These are phyloP conservation scores for Serranus cabrilla DNA, from an alignment of 2,797 vertebrate genomes.

Conservation along the genomic window DNA sequence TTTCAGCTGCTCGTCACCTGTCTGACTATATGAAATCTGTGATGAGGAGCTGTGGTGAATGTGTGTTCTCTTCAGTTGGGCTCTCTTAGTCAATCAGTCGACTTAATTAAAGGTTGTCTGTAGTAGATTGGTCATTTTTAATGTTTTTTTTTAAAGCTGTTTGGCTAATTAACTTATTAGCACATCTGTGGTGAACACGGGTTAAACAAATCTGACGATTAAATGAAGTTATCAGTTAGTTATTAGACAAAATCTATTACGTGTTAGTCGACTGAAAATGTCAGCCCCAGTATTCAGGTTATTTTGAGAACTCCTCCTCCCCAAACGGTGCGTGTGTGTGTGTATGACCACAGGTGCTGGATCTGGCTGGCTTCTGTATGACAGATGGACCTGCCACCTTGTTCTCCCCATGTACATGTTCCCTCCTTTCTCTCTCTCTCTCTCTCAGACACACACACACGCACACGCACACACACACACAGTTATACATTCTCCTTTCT, in stretches of 20 bases:
- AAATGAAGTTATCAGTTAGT: no score
- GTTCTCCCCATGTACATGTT: conserved; percentile 79
- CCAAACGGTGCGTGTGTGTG: conserved; percentile 40
- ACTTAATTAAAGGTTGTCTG: no score
- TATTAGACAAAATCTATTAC: no score
- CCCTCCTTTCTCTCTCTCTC: conserved; percentile 18
- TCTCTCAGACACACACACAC: background rate
- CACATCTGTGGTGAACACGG: no score
- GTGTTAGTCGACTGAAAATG: no score
- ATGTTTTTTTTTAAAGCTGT: no score
- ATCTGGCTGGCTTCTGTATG: conserved; percentile 76
- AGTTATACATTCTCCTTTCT: background rate
- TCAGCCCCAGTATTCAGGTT: conserved; percentile 39
- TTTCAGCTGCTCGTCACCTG: conserved; percentile 26
- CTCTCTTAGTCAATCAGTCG: no score
- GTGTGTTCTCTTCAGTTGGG: conserved; percentile 29
- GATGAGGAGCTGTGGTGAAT: conserved; percentile 2
- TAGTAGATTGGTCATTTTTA: no score
- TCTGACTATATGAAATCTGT: conserved; percentile 15
- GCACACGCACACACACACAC: background rate
- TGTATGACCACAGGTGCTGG: conserved; percentile 63
- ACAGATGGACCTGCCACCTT: conserved; percentile 86
- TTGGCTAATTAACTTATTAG: no score
- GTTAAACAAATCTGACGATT: no score
- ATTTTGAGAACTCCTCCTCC: conserved; percentile 60